Evolutionary conservation across 2,888 invertebrate species (phyloP).

Genomic region (Polyploca ridens): DNA sequence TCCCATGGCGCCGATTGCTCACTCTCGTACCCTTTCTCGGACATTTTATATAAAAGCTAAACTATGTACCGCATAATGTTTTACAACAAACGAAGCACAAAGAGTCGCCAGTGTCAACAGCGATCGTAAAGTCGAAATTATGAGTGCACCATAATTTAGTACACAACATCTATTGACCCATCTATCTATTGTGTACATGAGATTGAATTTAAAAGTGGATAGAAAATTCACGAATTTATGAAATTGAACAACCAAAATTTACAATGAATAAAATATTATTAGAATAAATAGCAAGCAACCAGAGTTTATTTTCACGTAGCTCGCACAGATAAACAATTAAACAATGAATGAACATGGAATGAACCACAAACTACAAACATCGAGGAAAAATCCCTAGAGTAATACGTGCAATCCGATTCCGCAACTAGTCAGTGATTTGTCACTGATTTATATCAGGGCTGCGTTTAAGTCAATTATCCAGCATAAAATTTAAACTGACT

Average conservation of each 20-base stretch:
- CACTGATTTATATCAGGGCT: too few species aligned
- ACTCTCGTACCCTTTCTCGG: slow-evolving; percentile 70
- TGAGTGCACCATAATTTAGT: neutral
- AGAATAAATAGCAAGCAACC: neutral
- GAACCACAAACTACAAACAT: too few species aligned
- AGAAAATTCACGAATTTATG: neutral
- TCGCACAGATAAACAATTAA: neutral
- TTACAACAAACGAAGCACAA: neutral
- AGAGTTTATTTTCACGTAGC: neutral
- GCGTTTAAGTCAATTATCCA: too few species aligned
- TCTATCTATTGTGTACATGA: neutral
- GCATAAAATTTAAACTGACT: too few species aligned
- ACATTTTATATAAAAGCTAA: slow-evolving; percentile 59
- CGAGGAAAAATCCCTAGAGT: too few species aligned
- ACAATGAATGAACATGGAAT: too few species aligned
- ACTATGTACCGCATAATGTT: slow-evolving; percentile 40
- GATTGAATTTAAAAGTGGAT: neutral
- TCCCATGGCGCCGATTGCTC: slow-evolving; percentile 74
- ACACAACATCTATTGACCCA: neutral
- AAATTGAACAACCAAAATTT: neutral
- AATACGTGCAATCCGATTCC: too few species aligned
- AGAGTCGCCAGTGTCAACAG: slow-evolving; percentile 31
- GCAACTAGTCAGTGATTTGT: too few species aligned
- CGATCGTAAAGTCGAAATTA: neutral
- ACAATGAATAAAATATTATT: neutral